Base-by-base conservation (phyloP, 2,113 vertebrate species). In the Piprites chloris region DNA sequence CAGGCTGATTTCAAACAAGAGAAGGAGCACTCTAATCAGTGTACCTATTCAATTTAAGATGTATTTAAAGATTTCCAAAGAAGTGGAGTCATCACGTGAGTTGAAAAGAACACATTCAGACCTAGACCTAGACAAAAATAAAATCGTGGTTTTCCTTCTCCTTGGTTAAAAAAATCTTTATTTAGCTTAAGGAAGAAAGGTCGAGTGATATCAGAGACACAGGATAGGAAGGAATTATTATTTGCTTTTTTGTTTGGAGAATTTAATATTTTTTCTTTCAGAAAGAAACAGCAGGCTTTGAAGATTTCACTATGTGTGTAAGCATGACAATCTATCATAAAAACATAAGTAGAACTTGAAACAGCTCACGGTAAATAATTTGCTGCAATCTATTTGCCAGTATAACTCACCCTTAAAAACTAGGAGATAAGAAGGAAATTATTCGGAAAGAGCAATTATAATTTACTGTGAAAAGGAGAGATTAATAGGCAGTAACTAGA, bases 1-100 rank as follows among this genome's bases (percentile, higher is more conserved):
- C 72, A 77, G 80, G 50, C 86, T 95, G 91, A 84, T 35, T 92
- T 80, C 56, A 89, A 95, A 85, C 52, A 93, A 61, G 89, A 77
- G 61, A 88, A 92, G 52, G 44, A 95, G 26, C 73, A 76, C 41
- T 89, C 47, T 88, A 86, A 93, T 88, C 85, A 89, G 49, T 35
- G 56, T 82, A 47, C 68, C 44, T 89, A 86, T 92, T 90, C 55
- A 71, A 37, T 92, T 59, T 72, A 78, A 85, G 55, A 82, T 44
- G 47, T 74, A 65, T 89, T 93, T 91, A 87, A 85, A 80, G 87
- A 84, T 77, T 90, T 92, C 61, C 47, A 87, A 90, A 85, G 50
- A 88, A 80, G 19, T 55, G 20, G 56, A 89, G 35, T 69, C 49
- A 86, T 67, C 55, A 78, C 39, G 42, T 72, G 39, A 81, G 50